Evolutionary conservation across 2,797 vertebrate genomes (phyloP), one percentile per base, ranked within the genome.

Genomic region (Nasua narica): DNA sequence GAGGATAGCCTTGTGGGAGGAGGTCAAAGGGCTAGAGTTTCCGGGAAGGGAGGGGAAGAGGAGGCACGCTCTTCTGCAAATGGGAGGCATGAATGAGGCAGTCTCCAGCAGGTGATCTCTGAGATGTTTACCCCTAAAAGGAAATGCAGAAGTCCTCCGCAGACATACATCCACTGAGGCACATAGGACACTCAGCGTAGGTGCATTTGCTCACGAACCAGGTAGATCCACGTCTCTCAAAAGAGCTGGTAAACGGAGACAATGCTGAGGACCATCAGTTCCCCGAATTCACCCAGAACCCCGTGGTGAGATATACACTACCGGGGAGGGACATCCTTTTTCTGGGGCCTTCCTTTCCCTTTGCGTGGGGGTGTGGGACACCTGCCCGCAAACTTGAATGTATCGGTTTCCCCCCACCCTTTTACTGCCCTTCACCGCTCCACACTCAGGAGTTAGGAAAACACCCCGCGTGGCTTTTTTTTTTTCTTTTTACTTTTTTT

Each of bases 211-310:
- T 67, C 6, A 23, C 58, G 50, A 11, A 11, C 9, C 10, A 16
- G 25, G 15, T 46, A 58, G 23, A 48, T 4, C 70, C 54, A 18
- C 3, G 18, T 8, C n/a, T 72, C 84, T 92, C 65, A 35, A 21
- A 83, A 77, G 60, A 62, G n/a, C 48, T 91, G 79, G 62, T 81
- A 86, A 87, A 84, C 54, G 3, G 78, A 95, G 94, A 78, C 48
- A 62, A 9, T 35, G 60, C 54, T 35, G 15, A 29, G 52, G 11
- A 0, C 92, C 48, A 11, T 60, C 12, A 40, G 16, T 11, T 72
- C 16, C 29, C 10, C 1, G 7, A 70, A 48, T 90, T 87, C n/a
- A 86, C 12, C 15, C 58, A 23, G 76, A 65, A n/a, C 25, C 8
- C 0, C 21, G 48, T 77, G 40, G 19, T 48, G 60, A 89, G 79